Base-by-base conservation (phyloP, 2,797 vertebrate genomes). In the Bovichtus diacanthus region DNA sequence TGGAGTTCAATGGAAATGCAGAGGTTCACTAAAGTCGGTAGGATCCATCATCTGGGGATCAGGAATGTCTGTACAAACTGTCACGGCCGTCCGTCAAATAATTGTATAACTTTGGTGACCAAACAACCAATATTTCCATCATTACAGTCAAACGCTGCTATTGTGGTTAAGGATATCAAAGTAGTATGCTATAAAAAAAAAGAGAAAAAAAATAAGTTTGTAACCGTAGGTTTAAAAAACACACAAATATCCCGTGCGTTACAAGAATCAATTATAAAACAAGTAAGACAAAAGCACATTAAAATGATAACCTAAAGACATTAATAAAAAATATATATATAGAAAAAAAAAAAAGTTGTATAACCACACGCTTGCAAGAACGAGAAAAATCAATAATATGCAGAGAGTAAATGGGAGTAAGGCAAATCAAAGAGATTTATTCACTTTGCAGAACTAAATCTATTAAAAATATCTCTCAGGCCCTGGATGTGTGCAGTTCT, bases 301-400 rank as follows among this genome's bases (percentile, higher is more conserved):
- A 61, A 74, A 76, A 43, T 2, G 19, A 85, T 70, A 76, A 77
- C 44, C 38, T 71, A 4, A 44, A 72, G 71, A 79, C 66, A 70
- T 61, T 1, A 15, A n/a, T n/a, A n/a, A n/a, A n/a, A n/a, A n/a
- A n/a, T n/a, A n/a, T n/a, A n/a, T n/a, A n/a, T n/a, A n/a, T n/a
- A 47, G 8, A 18, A 76, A 74, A 75, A 2, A 5, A 25, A 8
- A n/a, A 55, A 6, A 62, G 51, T 55, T 54, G 31, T 81, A 62
- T 9, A 50, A 64, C 18, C 81, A 43, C 39, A 82, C 70, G 50
- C 39, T 54, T 44, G 19, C 47, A 70, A 31, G 46, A 19, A 59
- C 41, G 8, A 55, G 18, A 41, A 71, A 80, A 78, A 27, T n/a
- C 9, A 53, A 49, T 44, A 8, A 71, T 50, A 49, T n/a, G 16